A percentile compares a stretch with the other conserved stretches of the same genome.
phyloP scores from a whole-genome alignment of 2,113 vertebrate species.

The Petaurus breviceps region DNA sequence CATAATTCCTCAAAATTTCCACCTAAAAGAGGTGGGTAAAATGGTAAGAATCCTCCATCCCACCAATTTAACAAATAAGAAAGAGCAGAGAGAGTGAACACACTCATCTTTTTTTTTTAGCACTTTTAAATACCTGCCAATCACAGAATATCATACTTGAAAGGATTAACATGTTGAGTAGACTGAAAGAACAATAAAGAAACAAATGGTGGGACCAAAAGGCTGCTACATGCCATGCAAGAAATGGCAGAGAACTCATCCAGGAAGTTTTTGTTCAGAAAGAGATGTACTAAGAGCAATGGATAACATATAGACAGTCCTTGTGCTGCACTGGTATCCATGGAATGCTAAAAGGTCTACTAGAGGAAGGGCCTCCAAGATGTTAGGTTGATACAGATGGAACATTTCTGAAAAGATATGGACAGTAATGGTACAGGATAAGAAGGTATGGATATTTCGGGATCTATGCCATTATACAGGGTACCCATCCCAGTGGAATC shows the following conservation, averaged over 20 bases:
- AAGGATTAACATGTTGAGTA: not conserved
- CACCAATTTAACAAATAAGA: not conserved
- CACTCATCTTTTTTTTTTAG: not conserved
- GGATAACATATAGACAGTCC: no score
- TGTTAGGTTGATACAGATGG: no score
- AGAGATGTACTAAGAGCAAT: no score
- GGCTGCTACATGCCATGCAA: not conserved
- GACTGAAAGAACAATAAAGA: not conserved
- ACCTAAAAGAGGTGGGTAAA: not conserved
- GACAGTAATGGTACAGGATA: no score
- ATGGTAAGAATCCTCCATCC: not conserved
- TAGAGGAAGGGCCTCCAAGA: no score
- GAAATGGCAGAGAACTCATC: not conserved
- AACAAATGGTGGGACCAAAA: not conserved
- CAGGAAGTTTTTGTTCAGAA: no score
- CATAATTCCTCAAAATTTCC: slow-evolving; percentile 20
- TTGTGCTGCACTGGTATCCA: no score
- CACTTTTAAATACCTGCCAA: not conserved
- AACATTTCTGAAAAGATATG: no score
- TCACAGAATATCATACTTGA: not conserved
- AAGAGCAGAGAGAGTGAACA: not conserved
- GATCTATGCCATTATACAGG: no score
- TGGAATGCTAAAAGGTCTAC: no score
- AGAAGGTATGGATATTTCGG: no score
- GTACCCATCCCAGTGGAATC: no score